These are phyloP conservation scores for Oceanodroma tethys DNA, from an alignment of 2,113 vertebrate species.

Conservation along the genomic window DNA sequence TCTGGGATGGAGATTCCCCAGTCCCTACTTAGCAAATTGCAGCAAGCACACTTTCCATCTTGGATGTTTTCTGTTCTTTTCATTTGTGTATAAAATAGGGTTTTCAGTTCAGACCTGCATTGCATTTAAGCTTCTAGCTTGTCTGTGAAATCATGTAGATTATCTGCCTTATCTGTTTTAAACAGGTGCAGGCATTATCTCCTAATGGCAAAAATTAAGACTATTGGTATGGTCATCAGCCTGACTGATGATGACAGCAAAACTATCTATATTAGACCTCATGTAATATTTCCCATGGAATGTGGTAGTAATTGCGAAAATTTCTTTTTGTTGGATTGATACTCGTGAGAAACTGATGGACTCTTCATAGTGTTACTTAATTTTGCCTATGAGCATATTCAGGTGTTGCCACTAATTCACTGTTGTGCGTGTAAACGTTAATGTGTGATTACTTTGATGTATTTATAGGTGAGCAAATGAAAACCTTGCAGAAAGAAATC, in stretches of 20 bases:
- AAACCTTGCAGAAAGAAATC: not conserved
- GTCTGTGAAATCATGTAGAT: not conserved
- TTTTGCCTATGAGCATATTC: not conserved
- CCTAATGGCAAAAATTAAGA: not conserved
- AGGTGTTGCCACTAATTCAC: not conserved
- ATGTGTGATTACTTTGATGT: not conserved
- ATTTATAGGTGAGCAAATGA: not conserved
- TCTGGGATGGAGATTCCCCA: not conserved
- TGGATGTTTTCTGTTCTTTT: not conserved
- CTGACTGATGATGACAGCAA: not conserved
- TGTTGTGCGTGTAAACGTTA: not conserved
- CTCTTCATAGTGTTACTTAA: not conserved
- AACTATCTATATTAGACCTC: not conserved
- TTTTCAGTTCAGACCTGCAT: not conserved
- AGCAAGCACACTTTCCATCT: not conserved
- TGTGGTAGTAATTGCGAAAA: not conserved
- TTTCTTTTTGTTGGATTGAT: not conserved
- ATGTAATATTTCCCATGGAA: not conserved
- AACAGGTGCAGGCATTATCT: not conserved
- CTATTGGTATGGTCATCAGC: not conserved
- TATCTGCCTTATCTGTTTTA: not conserved
- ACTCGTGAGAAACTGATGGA: not conserved
- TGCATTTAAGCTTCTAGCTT: not conserved
- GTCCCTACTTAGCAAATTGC: not conserved
- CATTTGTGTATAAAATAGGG: not conserved